Evolutionary conservation across 2,888 invertebrate species (phyloP), one percentile per base, ranked within the genome.

Genomic region (Anorthoa munda): DNA sequence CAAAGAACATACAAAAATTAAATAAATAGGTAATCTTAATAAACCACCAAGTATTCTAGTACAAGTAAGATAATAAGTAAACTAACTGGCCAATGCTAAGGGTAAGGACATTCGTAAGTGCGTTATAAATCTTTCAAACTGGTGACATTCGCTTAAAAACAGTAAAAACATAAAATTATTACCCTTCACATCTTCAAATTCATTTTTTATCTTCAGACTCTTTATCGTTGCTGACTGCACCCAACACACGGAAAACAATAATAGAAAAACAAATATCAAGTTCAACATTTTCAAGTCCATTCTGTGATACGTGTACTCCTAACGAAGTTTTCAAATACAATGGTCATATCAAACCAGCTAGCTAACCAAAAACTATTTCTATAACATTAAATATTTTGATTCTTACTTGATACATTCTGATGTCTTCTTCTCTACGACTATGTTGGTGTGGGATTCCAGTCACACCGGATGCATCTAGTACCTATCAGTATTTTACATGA

Each of bases 361-460:
- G 9, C 26, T 18, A 5, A 39, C 17, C 17, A 5, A 17, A 11
- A 21, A 9, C 0, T 55, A n/a, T 15, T 50, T 17, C 15, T 50
- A 69, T 45, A 70, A 59, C 39, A 72, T 45, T 26, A 13, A 51
- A 45, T 72, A 51, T 72, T 71, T 70, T 58, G 23, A 12, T 31
- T 5, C 7, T 9, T n/a, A 26, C 2, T n/a, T 31, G 4, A 26
- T 39, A 39, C 64, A 64, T 51, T 15, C 31, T 12, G 7, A 15
- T 21, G 12, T 39, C 39, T 39, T 39, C 39, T 39, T 39, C 31
- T 31, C 31, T 9, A 39, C 7, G 7, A 39, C 1, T 7, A 39
- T 39, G 39, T 39, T 39, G 39, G 9, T 39, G 39, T 39, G 9
- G 39, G 39, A 39, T 9, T 39, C 9, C 9, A 39, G 4, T 39